Conservation (phyloP, 2,888 invertebrate genomes). For the Chloroclystis v-ata region DNA sequence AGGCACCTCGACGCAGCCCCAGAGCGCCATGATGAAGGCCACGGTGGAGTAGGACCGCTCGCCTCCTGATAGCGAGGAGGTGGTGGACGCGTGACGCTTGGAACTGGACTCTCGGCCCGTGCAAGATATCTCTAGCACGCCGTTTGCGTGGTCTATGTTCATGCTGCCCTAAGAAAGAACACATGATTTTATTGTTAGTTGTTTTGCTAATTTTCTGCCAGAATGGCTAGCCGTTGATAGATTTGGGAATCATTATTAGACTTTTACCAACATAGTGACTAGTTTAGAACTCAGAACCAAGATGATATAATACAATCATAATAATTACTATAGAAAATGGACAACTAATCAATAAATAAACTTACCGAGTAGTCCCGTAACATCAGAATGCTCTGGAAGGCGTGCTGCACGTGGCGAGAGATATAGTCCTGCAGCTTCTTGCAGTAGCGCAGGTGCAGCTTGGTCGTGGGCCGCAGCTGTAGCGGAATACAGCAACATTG, state of each 20-base stretch:
- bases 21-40: slow-evolving; percentile 93
- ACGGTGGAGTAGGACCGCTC: slow-evolving; percentile 98
- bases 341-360: too few relatives aligned
- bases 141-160: slow-evolving; percentile 60
- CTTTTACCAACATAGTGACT: too few relatives aligned
- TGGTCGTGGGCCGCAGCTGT: background rate
- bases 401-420: slow-evolving; percentile 62
- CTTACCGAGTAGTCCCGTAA: slow-evolving; percentile 78
- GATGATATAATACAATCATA: too few relatives aligned
- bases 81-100: slow-evolving; percentile 35
- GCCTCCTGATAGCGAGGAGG: slow-evolving; percentile 92
- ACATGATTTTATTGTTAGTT: too few relatives aligned
- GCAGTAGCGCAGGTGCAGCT: slow-evolving; percentile 54
- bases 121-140: slow-evolving; percentile 52
- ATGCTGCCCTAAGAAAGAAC: slow-evolving; percentile 76
- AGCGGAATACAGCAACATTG: background rate
- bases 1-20: slow-evolving; percentile 94
- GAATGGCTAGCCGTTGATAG: too few relatives aligned
- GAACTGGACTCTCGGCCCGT: slow-evolving; percentile 47
- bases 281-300: too few relatives aligned
- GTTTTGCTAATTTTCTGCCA: too few relatives aligned
- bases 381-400: slow-evolving; percentile 75
- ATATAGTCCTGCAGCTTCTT: slow-evolving; percentile 62
- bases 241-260: too few relatives aligned
- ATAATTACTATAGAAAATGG: too few relatives aligned